Conservation (phyloP, 2,113 vertebrate genomes). For the Oryzias melastigma region DNA sequence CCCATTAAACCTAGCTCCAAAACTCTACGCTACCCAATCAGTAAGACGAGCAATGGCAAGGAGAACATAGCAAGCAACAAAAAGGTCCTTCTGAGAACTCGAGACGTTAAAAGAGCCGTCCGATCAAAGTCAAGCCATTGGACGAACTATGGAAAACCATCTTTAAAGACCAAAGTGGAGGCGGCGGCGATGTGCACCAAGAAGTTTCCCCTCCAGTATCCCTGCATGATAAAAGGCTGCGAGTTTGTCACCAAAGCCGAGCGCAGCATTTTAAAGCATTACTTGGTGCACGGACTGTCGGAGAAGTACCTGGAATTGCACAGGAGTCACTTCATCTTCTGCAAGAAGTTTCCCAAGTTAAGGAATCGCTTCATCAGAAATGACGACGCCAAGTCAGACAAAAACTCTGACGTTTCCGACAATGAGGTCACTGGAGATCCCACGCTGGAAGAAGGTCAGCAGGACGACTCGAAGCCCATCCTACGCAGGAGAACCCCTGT, state of each 20-base stretch:
- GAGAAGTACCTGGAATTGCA: conserved; percentile 91
- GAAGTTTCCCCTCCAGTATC: conserved; percentile 86
- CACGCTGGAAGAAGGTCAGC: conserved; percentile 66
- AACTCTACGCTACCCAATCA: conserved; percentile 74
- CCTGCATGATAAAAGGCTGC: conserved; percentile 97
- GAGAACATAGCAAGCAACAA: conserved; percentile 81
- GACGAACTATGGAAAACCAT: conserved; percentile 77
- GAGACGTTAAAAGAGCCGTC: conserved; percentile 48
- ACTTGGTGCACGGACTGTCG: conserved; percentile 90
- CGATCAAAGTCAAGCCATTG: conserved; percentile 63
- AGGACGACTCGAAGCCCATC: conserved; percentile 60
- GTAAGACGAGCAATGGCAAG: conserved; percentile 81
- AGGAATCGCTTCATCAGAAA: conserved; percentile 75
- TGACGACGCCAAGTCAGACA: conserved; percentile 74
- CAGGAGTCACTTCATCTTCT: conserved; percentile 89
- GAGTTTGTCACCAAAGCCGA: conserved; percentile 90
- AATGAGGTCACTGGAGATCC: conserved; percentile 47
- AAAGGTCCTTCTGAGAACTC: conserved; percentile 72
- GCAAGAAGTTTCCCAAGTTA: conserved; percentile 79
- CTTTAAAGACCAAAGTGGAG: conserved; percentile 86
- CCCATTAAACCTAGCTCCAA: conserved; percentile 78
- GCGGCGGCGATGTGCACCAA: conserved; percentile 89
- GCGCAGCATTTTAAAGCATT: conserved; percentile 90
- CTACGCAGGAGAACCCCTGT: conserved; percentile 58
- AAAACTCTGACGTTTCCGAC: conserved; percentile 69